phyloP scores from a whole-genome alignment of 2,797 vertebrate genomes.

The Premnoplex brunnescens region DNA sequence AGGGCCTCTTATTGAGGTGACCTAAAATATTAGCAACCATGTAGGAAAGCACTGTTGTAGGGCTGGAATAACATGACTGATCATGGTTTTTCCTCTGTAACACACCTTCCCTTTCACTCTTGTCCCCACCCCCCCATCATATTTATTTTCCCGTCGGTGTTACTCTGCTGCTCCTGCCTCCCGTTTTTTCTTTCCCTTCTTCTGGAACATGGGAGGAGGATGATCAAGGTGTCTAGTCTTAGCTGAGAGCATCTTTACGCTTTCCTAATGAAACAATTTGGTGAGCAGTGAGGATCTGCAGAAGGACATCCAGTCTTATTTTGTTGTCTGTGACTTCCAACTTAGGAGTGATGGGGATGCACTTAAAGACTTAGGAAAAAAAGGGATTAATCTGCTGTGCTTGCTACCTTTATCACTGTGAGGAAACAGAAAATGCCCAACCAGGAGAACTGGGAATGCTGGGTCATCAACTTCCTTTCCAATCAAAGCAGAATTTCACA shows the following conservation, averaged over 20 bases:
- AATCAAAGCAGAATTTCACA: not conserved
- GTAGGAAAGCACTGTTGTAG: not conserved
- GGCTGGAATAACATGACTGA: not conserved
- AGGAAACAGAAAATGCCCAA: not conserved
- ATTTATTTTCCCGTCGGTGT: not conserved
- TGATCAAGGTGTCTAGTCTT: not conserved
- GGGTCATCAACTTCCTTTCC: not conserved
- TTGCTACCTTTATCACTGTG: not conserved
- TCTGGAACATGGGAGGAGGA: not conserved
- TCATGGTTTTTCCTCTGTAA: not conserved
- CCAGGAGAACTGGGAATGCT: not conserved
- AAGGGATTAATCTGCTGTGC: not conserved
- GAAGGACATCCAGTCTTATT: not conserved
- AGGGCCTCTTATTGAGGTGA: not conserved
- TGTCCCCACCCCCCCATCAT: not conserved
- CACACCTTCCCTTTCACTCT: not conserved
- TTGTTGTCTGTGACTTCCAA: not conserved
- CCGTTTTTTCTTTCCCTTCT: not conserved
- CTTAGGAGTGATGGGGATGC: not conserved
- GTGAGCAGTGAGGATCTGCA: not conserved
- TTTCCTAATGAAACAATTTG: not conserved
- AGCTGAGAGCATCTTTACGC: not conserved
- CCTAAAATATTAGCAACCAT: not conserved
- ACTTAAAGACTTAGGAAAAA: not conserved
- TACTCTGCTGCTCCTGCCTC: not conserved